Evolutionary conservation across 1,140 invertebrate genomes (phyloP).

Genomic region (Drosophila busckii): DNA sequence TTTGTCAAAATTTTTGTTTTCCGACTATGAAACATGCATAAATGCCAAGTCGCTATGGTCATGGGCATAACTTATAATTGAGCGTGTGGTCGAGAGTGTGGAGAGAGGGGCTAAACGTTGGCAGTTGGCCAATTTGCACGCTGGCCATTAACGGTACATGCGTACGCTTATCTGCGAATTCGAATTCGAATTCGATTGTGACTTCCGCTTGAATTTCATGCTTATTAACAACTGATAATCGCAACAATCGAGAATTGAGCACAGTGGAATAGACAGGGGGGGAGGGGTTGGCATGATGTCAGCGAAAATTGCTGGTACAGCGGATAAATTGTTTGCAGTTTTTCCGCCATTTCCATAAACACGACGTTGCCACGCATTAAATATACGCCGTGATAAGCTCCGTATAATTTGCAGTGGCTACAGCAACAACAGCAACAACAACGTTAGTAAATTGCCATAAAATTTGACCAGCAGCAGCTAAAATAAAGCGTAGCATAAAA

Average conservation of each 20-base stretch:
- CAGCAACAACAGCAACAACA: conserved; percentile 20
- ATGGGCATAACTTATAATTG: conserved; percentile 29
- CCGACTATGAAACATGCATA: conserved; percentile 17
- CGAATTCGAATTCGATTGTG: conserved; percentile 26
- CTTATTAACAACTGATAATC: conserved; percentile 75
- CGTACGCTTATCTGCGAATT: conserved; percentile 40
- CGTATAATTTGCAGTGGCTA: conserved; percentile 22
- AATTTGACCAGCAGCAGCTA: conserved; percentile 12
- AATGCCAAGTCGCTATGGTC: conserved; percentile 16
- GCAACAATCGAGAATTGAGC: conserved; percentile 45
- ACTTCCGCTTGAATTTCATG: conserved; percentile 64
- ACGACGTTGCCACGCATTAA: conserved; percentile 29
- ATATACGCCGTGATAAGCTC: conserved; percentile 32
- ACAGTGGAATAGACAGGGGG: background rate
- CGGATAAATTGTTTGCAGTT: conserved; percentile 23
- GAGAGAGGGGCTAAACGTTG: background rate
- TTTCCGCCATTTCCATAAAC: conserved; percentile 34
- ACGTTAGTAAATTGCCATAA: conserved; percentile 17
- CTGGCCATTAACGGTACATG: conserved; percentile 63
- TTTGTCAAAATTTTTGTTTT: conserved; percentile 16
- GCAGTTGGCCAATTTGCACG: conserved; percentile 66
- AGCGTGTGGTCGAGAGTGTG: background rate
- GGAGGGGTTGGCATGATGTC: background rate
- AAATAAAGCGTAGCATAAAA: conserved; percentile 30
- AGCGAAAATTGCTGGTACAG: conserved; percentile 23